Percentiles rank a stretch among this genome's conserved stretches.
phyloP scores from a whole-genome alignment of 2,888 invertebrate genomes.

The Dolichopus griseipennis region DNA sequence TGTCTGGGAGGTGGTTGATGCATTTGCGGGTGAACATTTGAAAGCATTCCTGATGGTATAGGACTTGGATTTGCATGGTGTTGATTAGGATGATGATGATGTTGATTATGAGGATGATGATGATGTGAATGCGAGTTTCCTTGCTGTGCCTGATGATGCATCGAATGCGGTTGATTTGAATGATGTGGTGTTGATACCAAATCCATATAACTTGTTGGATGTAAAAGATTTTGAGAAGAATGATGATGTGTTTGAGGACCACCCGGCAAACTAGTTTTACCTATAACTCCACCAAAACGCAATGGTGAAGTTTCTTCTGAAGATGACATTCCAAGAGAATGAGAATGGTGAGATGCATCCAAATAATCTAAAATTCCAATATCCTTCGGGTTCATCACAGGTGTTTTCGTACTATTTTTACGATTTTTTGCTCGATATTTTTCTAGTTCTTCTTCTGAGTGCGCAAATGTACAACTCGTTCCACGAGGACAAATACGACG shows the following conservation, averaged over 20 bases:
- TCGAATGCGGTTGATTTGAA: conserved; percentile 18
- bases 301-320: conserved; percentile 34
- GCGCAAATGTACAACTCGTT: conserved; percentile 82
- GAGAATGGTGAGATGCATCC: conserved; percentile 23
- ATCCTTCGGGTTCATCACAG: conserved; percentile 28
- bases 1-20: neutral
- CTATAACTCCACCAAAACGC: conserved; percentile 27
- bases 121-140: neutral
- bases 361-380: conserved; percentile 24
- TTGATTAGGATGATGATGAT: conserved; percentile 7
- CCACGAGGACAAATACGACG: conserved; percentile 79
- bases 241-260: conserved; percentile 20
- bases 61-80: conserved; percentile 20
- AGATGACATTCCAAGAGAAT: conserved; percentile 24
- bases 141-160: conserved; percentile 15
- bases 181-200: conserved; percentile 23
- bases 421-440: conserved; percentile 61
- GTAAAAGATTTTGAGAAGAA: conserved; percentile 18
- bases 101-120: conserved; percentile 7
- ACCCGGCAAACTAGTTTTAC: conserved; percentile 14
- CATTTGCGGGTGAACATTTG: neutral
- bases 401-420: conserved; percentile 44
- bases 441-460: conserved; percentile 83
- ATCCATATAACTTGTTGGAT: conserved; percentile 23
- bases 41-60: conserved; percentile 16